Evolutionary conservation across 2,113 vertebrate genomes (phyloP).

Genomic region (Casuarius casuarius): DNA sequence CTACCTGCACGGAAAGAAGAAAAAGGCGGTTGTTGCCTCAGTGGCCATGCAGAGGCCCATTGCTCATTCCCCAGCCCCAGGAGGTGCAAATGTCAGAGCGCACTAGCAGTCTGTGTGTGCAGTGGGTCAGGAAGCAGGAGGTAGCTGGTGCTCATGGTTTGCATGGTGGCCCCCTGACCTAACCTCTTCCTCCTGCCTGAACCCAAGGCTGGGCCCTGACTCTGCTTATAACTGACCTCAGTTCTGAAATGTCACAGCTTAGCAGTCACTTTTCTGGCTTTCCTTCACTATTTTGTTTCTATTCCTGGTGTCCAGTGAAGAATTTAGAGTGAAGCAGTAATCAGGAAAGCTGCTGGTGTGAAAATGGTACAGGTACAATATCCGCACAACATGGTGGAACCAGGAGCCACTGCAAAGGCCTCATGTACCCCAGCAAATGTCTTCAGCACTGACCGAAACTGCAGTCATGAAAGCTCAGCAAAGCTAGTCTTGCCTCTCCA

Average conservation of each 20-base stretch:
- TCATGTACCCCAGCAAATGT: not conserved
- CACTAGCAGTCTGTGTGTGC: not conserved
- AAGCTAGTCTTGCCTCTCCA: not conserved
- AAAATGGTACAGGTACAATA: not conserved
- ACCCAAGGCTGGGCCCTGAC: not conserved
- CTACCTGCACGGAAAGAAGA: not conserved
- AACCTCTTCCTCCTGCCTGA: not conserved
- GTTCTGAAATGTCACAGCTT: no score
- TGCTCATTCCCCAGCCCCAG: not conserved
- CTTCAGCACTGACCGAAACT: not conserved
- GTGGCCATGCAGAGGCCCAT: not conserved
- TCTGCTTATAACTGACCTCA: not conserved
- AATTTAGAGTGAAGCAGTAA: not conserved
- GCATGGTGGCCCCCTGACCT: not conserved
- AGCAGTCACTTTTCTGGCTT: not conserved
- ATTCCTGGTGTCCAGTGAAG: not conserved
- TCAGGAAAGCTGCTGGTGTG: not conserved
- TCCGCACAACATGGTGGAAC: not conserved
- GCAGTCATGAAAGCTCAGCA: not conserved
- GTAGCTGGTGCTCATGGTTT: not conserved
- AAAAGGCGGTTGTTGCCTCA: not conserved
- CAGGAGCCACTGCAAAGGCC: not conserved
- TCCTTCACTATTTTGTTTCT: not conserved
- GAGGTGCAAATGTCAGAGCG: not conserved
- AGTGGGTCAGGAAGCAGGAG: not conserved